Base-by-base conservation (phyloP, 37 sponge, comb jelly and placozoan species). In the Lycopodina hypogea region DNA sequence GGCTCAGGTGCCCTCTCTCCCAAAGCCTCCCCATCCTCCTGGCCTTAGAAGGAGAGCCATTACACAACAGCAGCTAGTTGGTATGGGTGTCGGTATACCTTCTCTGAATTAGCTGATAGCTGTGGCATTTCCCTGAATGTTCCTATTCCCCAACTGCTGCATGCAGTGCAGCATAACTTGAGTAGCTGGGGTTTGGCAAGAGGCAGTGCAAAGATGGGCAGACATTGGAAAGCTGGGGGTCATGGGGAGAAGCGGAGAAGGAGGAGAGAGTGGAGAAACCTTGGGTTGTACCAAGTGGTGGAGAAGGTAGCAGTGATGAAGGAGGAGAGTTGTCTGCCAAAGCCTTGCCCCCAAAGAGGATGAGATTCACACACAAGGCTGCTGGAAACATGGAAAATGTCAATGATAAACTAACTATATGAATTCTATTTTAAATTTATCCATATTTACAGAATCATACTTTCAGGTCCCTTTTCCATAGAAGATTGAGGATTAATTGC, bases 51-150 rank as follows among this genome's bases (percentile, higher is more conserved):
- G 12, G 35, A 17, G 66, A 34, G 12, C 4, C 22, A 1, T 4
- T 70, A 41, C 45, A 17, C 55, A 28, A 50, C 51, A 50, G n/a
- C 52, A 56, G 35, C 18, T 62, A 29, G n/a, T n/a, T n/a, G n/a
- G n/a, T n/a, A 62, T 24, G 17, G 35, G 23, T 19, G 72, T 58
- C n/a, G 42, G 71, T 21, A 29, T 51, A 22, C 28, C 50, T 22
- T 26, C 65, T 22, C 38, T 65, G 35, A 26, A 23, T 22, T 68
- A 66, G 9, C 75, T 76, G 21, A 83, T 76, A 9, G 84, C 77
- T 35, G 77, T 84, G 9, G 84, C 84, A 67, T 75, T 68, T 19
- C 83, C 83, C 50, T 83, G 28, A 83, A 83, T 45, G 19, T 68
- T 2, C 79, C 79, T 30, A 18, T 78, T 8, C 39, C 71, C 32